phyloP scores from a whole-genome alignment of 2,888 invertebrate genomes.

The Nemoura dubitans region DNA sequence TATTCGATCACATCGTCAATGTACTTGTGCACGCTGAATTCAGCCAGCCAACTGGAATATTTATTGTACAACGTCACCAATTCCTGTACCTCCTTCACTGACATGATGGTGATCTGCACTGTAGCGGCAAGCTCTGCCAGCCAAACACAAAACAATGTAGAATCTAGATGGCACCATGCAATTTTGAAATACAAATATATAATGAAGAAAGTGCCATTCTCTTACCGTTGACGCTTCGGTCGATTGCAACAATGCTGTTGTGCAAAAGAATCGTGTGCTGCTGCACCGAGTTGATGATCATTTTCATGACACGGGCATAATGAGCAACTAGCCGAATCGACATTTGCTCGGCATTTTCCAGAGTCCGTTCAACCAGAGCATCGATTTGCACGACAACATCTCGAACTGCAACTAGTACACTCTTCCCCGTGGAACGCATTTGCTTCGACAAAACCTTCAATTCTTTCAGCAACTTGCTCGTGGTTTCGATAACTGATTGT shows the following conservation, averaged over 20 bases:
- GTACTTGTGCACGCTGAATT: slow-evolving; percentile 55
- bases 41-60: slow-evolving; percentile 55
- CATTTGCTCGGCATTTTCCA: slow-evolving; percentile 17
- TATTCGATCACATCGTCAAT: slow-evolving; percentile 51
- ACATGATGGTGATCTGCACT: slow-evolving; percentile 41
- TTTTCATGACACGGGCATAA: background rate
- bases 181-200: background rate
- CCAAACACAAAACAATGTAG: background rate
- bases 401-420: slow-evolving; percentile 26
- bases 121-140: slow-evolving; percentile 14
- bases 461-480: background rate
- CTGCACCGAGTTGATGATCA: slow-evolving; percentile 27
- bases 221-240: slow-evolving; percentile 31
- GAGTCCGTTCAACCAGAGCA: slow-evolving; percentile 17
- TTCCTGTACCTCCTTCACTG: slow-evolving; percentile 49
- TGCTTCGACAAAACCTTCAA: slow-evolving; percentile 25
- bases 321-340: background rate
- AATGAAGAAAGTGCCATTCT: too few relatives aligned
- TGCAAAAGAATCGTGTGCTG: slow-evolving; percentile 42
- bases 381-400: slow-evolving; percentile 34
- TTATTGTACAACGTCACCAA: slow-evolving; percentile 52
- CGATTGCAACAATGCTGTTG: slow-evolving; percentile 42
- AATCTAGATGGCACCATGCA: background rate
- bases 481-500: background rate
- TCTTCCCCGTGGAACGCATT: slow-evolving; percentile 18